Percentiles rank a stretch among this genome's conserved stretches.
These are phyloP conservation scores for Drosophila quinaria DNA, from an alignment of 2,888 invertebrate genomes.

Conservation along the genomic window DNA sequence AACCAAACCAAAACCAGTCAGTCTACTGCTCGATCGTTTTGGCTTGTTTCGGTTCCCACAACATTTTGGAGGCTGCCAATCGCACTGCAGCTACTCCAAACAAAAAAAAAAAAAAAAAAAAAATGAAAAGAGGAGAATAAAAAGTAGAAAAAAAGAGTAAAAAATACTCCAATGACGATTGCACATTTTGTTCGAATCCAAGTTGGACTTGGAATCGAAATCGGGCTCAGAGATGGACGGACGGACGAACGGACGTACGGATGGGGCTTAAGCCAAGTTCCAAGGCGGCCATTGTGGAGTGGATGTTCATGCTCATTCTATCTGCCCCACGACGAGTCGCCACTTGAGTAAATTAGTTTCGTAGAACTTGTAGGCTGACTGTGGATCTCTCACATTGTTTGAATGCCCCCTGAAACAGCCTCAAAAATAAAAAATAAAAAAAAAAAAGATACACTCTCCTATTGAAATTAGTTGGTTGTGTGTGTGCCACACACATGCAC, in stretches of 20 bases:
- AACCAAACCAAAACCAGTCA: conserved; percentile 8
- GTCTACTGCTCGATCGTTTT: conserved; percentile 30
- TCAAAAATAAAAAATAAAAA: background rate
- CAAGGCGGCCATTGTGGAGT: conserved; percentile 56
- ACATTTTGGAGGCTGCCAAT: conserved; percentile 58
- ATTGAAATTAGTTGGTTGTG: conserved; percentile 51
- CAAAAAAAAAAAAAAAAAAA: conserved; percentile 9
- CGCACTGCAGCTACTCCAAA: conserved; percentile 64
- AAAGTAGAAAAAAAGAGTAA: background rate
- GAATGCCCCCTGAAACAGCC: conserved; percentile 20
- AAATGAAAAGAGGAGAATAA: background rate
- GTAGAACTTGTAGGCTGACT: conserved; percentile 75
- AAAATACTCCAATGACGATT: conserved; percentile 64
- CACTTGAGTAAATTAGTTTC: conserved; percentile 80
- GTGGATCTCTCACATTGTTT: conserved; percentile 22
- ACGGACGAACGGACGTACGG: too few relatives aligned
- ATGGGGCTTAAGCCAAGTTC: conserved; percentile 8
- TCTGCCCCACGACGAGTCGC: conserved; percentile 53
- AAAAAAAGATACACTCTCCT: background rate
- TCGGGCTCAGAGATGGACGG: background rate
- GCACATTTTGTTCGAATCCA: conserved; percentile 59
- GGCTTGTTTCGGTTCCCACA: conserved; percentile 59
- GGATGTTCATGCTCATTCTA: conserved; percentile 39
- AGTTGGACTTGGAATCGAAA: conserved; percentile 28
- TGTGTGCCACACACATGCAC: conserved; percentile 1